Evolutionary conservation across 2,888 invertebrate species (phyloP), one percentile per base, ranked within the genome.

Genomic region (Schizaphis graminum): DNA sequence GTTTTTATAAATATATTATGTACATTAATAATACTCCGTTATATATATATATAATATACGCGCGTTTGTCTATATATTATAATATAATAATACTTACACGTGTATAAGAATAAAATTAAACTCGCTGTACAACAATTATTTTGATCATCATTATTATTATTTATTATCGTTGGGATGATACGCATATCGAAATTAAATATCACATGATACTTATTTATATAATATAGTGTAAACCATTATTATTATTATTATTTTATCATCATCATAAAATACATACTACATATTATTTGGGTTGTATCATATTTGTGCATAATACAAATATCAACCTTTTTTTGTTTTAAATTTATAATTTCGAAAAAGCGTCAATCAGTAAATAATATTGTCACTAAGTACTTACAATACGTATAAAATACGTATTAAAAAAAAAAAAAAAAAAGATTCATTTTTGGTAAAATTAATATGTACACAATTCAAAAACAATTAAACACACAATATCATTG

Each of bases 391-490:
- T 57, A 35, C n/a, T 56, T 89, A 61, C 24, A 44, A 24, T 53
- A 44, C 88, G 3, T n/a, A 56, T 61, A 7, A 41, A 49, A 28
- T 53, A 44, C 88, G 3, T n/a, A 56, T 61, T 13, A 41, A 49
- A 28, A 41, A 67, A 92, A 87, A 87, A 87, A n/a, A n/a, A n/a
- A n/a, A 87, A 91, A 86, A 67, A 67, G 86, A 87, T 91, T 91
- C 53, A 67, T 86, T 67, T 91, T 87, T 53, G 86, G 91, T 91
- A 87, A 91, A 89, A 86, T 90, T 61, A 89, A 49, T 61, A 91
- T 91, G 10, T 94, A 86, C 86, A 91, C 67, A 26, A 61, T 90
- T 57, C 10, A 41, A 85, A 84, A 85, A 84, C 47, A 57, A 84
- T 90, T 35, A 85, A 84, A 84, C 47, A 10, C 84, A 53, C 56